phyloP scores from a whole-genome alignment of 2,113 vertebrate genomes.

The Muntiacus muntjak region DNA sequence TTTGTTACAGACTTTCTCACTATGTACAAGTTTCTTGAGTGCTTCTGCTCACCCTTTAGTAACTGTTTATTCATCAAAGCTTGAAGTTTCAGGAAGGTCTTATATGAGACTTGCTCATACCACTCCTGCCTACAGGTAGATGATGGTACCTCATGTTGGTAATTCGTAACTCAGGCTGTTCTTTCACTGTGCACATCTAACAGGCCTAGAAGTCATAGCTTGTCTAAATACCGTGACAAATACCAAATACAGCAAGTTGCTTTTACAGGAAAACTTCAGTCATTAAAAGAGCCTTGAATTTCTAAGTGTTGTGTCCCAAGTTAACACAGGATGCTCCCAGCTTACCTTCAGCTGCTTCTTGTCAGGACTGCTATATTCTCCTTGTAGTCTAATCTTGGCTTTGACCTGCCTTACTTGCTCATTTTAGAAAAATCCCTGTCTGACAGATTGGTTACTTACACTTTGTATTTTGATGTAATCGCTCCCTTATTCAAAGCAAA shows the following conservation, averaged over 20 bases:
- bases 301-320: not conserved
- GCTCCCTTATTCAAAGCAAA: not conserved
- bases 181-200: not conserved
- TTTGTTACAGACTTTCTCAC: not conserved
- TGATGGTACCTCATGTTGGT: not conserved
- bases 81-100: not conserved
- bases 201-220: not conserved
- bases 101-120: not conserved
- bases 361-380: not conserved
- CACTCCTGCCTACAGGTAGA: not conserved
- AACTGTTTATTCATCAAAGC: not conserved
- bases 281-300: not conserved
- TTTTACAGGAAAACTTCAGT: not conserved
- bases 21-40: not conserved
- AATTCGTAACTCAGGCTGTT: not conserved
- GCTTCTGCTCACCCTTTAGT: not conserved
- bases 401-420: not conserved
- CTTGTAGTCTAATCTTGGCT: not conserved
- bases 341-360: not conserved
- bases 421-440: conserved; percentile 13
- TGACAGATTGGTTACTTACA: not conserved
- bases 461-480: not conserved
- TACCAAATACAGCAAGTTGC: not conserved
- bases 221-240: not conserved
- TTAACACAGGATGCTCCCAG: not conserved